phyloP scores from a whole-genome alignment of 1,140 invertebrate species.

The Drosophila ironensis region DNA sequence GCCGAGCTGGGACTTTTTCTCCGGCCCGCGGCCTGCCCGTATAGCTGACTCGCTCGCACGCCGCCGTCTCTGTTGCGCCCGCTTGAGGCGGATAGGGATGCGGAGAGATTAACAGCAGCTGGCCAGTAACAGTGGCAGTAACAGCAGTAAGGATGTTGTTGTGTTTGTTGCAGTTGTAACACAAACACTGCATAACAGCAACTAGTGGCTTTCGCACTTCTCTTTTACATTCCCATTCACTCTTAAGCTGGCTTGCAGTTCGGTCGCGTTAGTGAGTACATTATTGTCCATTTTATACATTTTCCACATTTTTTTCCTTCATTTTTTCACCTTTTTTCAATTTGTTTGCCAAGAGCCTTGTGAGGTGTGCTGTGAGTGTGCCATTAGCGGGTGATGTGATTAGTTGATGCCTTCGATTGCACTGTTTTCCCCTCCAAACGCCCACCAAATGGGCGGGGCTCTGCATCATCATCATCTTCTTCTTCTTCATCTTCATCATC shows the following conservation, averaged over 20 bases:
- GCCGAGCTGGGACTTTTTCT: conserved; percentile 22
- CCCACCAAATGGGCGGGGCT: conserved; percentile 24
- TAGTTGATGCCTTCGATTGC: conserved; percentile 26
- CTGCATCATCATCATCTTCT: no score
- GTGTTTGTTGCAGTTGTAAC: conserved; percentile 53
- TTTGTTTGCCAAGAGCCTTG: conserved; percentile 6
- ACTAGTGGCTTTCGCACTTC: conserved; percentile 66
- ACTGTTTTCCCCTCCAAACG: conserved; percentile 37
- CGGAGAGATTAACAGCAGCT: conserved; percentile 21
- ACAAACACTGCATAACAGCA: conserved; percentile 62
- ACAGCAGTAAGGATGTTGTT: conserved; percentile 29
- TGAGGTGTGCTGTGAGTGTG: conserved; percentile 11
- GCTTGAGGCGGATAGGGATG: background rate
- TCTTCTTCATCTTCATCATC: no score
- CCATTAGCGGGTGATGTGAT: conserved; percentile 11
- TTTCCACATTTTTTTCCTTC: no score
- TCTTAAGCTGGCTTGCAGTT: conserved; percentile 23
- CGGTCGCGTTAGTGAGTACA: conserved; percentile 38
- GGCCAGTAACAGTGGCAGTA: conserved; percentile 15
- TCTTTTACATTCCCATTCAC: conserved; percentile 37
- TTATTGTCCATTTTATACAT: no score
- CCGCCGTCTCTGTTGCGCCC: conserved; percentile 13
- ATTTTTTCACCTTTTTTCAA: no score
- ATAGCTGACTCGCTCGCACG: conserved; percentile 17
- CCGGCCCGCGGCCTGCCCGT: background rate